These are phyloP conservation scores for Apodemia zela DNA, from an alignment of 2,888 invertebrate species.

Conservation along the genomic window DNA sequence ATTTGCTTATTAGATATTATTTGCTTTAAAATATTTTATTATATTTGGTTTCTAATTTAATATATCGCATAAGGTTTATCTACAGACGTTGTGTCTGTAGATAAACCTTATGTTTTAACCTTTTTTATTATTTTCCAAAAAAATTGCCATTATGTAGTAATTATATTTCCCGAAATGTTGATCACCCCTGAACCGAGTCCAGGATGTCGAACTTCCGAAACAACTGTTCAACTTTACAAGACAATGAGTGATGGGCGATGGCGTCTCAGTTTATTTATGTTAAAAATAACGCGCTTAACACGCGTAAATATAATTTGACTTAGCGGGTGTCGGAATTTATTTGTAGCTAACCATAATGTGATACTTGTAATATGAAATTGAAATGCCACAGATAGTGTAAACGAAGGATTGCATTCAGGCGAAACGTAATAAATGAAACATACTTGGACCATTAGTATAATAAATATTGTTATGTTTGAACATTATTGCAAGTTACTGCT, in stretches of 20 bases:
- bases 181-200: constrained; percentile 38
- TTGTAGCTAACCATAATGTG: constrained; percentile 20
- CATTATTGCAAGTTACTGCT: too few relatives aligned
- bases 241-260: constrained; percentile 65
- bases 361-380: constrained; percentile 6
- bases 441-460: not conserved
- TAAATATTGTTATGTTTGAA: not conserved
- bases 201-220: constrained; percentile 74
- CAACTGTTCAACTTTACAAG: constrained; percentile 63
- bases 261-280: constrained; percentile 55
- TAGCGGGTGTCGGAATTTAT: constrained; percentile 28
- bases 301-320: constrained; percentile 25
- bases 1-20: too few relatives aligned
- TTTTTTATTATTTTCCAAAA: too few relatives aligned
- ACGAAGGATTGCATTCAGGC: not conserved
- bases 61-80: too few relatives aligned
- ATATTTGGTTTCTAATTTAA: too few relatives aligned
- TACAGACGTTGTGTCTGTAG: too few relatives aligned
- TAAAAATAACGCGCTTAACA: constrained; percentile 49
- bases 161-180: constrained; percentile 40
- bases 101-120: too few relatives aligned
- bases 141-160: not conserved
- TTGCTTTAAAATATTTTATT: too few relatives aligned
- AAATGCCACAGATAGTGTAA: constrained; percentile 12
- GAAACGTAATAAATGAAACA: not conserved